These are phyloP conservation scores for Drosophila oshimai DNA, from an alignment of 1,140 invertebrate genomes.

Conservation along the genomic window DNA sequence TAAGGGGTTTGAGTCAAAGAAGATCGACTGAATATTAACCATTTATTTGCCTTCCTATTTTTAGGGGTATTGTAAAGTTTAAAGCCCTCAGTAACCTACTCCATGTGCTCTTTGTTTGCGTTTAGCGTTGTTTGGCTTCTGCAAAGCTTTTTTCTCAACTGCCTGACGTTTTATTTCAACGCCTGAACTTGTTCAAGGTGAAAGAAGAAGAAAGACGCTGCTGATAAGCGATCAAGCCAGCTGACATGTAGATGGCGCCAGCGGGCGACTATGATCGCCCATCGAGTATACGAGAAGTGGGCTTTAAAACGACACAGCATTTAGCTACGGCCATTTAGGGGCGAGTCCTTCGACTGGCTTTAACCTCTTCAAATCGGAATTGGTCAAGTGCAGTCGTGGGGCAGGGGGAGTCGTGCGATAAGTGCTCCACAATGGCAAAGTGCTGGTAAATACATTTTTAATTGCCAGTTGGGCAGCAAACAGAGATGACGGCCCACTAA, in stretches of 20 bases:
- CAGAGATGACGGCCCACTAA: slow-evolving; percentile 61
- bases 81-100: background rate
- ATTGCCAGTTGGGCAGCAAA: slow-evolving; percentile 63
- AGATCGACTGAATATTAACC: too few species aligned
- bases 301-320: background rate
- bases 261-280: slow-evolving; percentile 7
- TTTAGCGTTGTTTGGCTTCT: slow-evolving; percentile 47
- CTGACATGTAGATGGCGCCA: slow-evolving; percentile 55
- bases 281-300: slow-evolving; percentile 45
- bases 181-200: slow-evolving; percentile 48
- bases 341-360: slow-evolving; percentile 43
- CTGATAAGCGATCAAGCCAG: slow-evolving; percentile 40
- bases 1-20: background rate
- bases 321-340: slow-evolving; percentile 24
- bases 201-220: background rate
- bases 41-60: too few species aligned
- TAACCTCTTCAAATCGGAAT: slow-evolving; percentile 19
- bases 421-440: slow-evolving; percentile 55
- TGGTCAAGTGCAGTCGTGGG: slow-evolving; percentile 33
- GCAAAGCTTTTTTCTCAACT: slow-evolving; percentile 44
- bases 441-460: slow-evolving; percentile 63
- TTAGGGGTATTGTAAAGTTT: background rate
- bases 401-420: slow-evolving; percentile 15
- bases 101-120: slow-evolving; percentile 20
- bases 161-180: background rate